Percentiles rank a stretch among this genome's conserved stretches.
Evolutionary conservation across 2,888 invertebrate species (phyloP).

Genomic region (Steinernema carpocapsae): DNA sequence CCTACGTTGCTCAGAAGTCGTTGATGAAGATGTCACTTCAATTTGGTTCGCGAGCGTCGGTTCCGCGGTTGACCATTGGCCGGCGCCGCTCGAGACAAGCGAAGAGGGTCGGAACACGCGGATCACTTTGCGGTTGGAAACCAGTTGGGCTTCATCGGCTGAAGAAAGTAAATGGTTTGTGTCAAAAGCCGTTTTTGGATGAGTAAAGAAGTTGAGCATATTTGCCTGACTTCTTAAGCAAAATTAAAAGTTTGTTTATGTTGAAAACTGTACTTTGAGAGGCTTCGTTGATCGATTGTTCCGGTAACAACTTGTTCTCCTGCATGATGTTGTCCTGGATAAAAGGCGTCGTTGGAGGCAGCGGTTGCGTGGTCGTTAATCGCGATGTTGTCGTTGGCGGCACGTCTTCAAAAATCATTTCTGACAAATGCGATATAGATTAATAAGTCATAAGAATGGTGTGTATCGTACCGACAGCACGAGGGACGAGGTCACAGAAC

Average conservation of each 20-base stretch:
- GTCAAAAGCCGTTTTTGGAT: too few species aligned
- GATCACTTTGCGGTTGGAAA: background rate
- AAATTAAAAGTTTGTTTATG: too few species aligned
- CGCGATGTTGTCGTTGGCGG: conserved; percentile 22
- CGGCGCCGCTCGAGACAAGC: background rate
- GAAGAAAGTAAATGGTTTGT: conserved; percentile 1
- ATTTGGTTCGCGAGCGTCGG: background rate
- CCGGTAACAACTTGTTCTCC: too few species aligned
- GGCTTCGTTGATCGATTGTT: too few species aligned
- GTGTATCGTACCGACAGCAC: conserved; percentile 52
- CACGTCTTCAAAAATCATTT: conserved; percentile 36
- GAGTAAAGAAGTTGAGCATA: too few species aligned
- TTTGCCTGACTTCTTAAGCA: too few species aligned
- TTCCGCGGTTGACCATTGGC: conserved; percentile 2
- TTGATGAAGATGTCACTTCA: conserved; percentile 22
- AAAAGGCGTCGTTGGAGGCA: conserved; percentile 3
- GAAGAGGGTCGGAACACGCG: conserved; percentile 7
- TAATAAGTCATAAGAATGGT: conserved; percentile 1
- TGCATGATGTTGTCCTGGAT: background rate
- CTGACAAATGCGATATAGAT: conserved; percentile 33
- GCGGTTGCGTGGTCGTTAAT: conserved; percentile 16
- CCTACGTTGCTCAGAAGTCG: conserved; percentile 14
- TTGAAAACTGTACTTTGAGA: too few species aligned
- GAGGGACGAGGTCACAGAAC: conserved; percentile 66
- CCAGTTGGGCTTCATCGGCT: background rate